Evolutionary conservation across 30 jellyfish, hydroid and myxozoan species (phyloP), one percentile per base, ranked within the genome.

Genomic region (Phacellophora camtschatica): DNA sequence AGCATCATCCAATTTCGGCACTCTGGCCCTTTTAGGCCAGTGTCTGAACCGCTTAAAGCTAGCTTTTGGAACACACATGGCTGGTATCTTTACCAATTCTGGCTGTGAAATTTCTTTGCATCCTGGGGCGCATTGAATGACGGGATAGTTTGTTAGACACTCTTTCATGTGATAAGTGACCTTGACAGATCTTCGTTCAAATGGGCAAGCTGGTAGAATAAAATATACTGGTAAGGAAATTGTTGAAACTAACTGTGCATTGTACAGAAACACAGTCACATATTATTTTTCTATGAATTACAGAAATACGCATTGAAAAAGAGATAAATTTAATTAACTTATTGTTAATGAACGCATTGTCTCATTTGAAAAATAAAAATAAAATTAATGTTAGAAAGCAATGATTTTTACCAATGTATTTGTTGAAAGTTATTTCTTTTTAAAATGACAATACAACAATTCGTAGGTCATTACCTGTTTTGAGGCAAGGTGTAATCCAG

Each of bases 401-500:
- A n/a, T n/a, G n/a, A n/a, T n/a, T n/a, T n/a, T n/a, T n/a, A n/a
- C n/a, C n/a, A 63, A 31, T 63, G 57, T 5, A 63, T 31, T 22
- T 31, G 31, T 25, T 23, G 28, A 22, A 55, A 8, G 25, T 63
- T 63, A 31, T 7, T 16, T 0, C 23, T 9, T 29, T 5, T 6
- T n/a, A 5, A 12, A 25, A 10, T 10, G 10, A 6, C 74, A 27
- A 27, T 59, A 10, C 19, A 20, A 6, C 9, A 22, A n/a, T n/a
- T n/a, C n/a, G n/a, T n/a, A n/a, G n/a, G n/a, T n/a, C n/a, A n/a
- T n/a, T n/a, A n/a, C n/a, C n/a, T n/a, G n/a, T n/a, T 46, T 46
- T 53, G 36, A 19, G 46, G 12, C 77, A 83, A 33, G 92, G 86
- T 12, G 58, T 19, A 30, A 87, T 70, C 96, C 96, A 87, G 66